Evolutionary conservation across 2,797 vertebrate species (phyloP).

Genomic region (Anguilla anguilla): DNA sequence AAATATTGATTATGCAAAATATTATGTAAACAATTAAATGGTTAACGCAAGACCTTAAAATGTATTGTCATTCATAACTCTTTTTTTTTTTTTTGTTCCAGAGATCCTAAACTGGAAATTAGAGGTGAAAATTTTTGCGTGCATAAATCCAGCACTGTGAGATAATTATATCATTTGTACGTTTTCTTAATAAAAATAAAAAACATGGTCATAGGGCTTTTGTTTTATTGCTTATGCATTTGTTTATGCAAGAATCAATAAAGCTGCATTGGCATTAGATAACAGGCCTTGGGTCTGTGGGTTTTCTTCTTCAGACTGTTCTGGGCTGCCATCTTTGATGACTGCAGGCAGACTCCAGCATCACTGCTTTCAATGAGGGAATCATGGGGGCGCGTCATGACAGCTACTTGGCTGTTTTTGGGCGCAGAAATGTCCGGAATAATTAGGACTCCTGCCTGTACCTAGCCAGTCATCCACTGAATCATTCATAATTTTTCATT

Average conservation of each 20-base stretch:
- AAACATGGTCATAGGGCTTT: conserved; percentile 30
- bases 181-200: background rate
- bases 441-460: background rate
- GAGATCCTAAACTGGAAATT: background rate
- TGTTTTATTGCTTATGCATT: conserved; percentile 40
- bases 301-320: conserved; percentile 36
- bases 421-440: conserved; percentile 1
- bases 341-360: conserved; percentile 22
- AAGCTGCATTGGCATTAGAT: conserved; percentile 47
- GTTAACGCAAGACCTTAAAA: background rate
- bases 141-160: background rate
- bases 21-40: background rate
- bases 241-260: conserved; percentile 44
- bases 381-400: background rate
- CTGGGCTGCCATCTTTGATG: conserved; percentile 36
- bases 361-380: conserved; percentile 20
- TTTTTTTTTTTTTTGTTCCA: too few relatives aligned
- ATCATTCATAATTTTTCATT: background rate
- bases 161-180: background rate
- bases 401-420: background rate
- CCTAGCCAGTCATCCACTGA: conserved; percentile 24
- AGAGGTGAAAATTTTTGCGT: background rate
- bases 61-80: background rate
- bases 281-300: conserved; percentile 35
- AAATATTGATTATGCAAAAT: background rate